Evolutionary conservation across 1,140 invertebrate genomes (phyloP), one percentile per base, ranked within the genome.

Genomic region (Muscidifurax raptorellus): DNA sequence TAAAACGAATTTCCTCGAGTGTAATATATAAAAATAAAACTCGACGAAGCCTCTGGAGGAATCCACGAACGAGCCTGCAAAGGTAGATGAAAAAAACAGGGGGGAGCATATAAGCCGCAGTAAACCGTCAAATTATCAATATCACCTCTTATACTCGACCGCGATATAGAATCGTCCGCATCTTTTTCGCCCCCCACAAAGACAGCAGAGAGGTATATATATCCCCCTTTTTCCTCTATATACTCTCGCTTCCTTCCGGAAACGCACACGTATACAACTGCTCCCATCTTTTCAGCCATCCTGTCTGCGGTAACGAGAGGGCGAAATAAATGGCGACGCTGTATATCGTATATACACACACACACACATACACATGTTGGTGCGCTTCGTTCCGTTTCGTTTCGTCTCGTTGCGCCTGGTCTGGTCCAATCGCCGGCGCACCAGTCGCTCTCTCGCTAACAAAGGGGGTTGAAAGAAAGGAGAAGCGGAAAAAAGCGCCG

Each of bases 231-330:
- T 15, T 64, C 30, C 30, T 66, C 18, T 28, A 7, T 28, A 18
- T 18, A 12, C 66, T 69, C 10, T 28, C 15, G 66, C 40, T 82
- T 52, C 67, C 80, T 75, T 75, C 59, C 81, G 52, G 22, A n/a
- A 74, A 76, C 52, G 10, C 72, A 71, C 67, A 27, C 36, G 22
- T 27, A 25, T 28, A 25, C 32, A 59, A 59, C 52, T 59, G 64
- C 22, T 25, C 71, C 32, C 30, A 36, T 82, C 71, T 64, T 74
- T 81, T 72, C 59, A 44, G 28, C 66, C 80, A 7, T 84, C 32
- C 86, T 85, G 86, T 86, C 86, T 81, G 86, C 80, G 86, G 84
- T 87, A 87, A 86, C 86, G 87, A 89, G 86, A 86, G 82, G 85
- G 86, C 79, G 76, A 87, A 88, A 89, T 88, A 88, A 88, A 89